These are phyloP conservation scores for Macrosteles quadrilineatus DNA, from an alignment of 1,140 invertebrate genomes.

Conservation along the genomic window DNA sequence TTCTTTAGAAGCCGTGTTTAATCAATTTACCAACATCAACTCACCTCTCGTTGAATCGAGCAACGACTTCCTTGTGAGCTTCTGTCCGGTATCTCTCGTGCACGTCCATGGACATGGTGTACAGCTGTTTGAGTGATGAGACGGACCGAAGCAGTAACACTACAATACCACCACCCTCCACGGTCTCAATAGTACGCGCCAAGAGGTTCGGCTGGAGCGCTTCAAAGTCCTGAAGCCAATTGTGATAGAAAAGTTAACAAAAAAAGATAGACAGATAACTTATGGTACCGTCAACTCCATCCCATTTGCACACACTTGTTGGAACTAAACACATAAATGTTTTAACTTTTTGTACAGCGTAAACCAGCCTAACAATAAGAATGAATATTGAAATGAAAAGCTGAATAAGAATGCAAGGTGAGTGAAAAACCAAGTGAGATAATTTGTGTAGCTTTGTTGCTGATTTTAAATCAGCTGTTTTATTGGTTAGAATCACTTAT, in stretches of 20 bases:
- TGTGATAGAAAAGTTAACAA: constrained; percentile 3
- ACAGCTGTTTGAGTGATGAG: constrained; percentile 90
- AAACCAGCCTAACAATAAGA: too few species aligned
- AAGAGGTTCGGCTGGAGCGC: constrained; percentile 98
- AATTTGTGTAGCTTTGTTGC: too few species aligned
- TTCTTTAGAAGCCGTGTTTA: too few species aligned
- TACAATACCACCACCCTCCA: constrained; percentile 96
- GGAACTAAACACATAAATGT: not conserved
- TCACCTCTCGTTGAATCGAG: constrained; percentile 92
- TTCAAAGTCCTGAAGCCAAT: constrained; percentile 96
- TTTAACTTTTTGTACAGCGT: too few species aligned
- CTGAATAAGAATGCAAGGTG: too few species aligned
- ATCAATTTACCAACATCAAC: too few species aligned
- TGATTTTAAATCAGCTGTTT: too few species aligned
- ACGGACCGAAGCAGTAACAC: constrained; percentile 83
- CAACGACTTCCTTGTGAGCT: constrained; percentile 88
- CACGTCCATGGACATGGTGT: constrained; percentile 98
- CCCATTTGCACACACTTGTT: not conserved
- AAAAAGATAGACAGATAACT: not conserved
- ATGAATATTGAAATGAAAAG: too few species aligned
- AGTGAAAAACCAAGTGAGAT: too few species aligned
- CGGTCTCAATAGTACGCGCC: constrained; percentile 96
- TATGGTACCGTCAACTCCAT: not conserved
- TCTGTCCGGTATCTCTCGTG: constrained; percentile 95
- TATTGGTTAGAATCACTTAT: too few species aligned